Base-by-base conservation (phyloP, 35 echinoderm and acorn worm species). In the Hemicentrotus pulcherrimus region DNA sequence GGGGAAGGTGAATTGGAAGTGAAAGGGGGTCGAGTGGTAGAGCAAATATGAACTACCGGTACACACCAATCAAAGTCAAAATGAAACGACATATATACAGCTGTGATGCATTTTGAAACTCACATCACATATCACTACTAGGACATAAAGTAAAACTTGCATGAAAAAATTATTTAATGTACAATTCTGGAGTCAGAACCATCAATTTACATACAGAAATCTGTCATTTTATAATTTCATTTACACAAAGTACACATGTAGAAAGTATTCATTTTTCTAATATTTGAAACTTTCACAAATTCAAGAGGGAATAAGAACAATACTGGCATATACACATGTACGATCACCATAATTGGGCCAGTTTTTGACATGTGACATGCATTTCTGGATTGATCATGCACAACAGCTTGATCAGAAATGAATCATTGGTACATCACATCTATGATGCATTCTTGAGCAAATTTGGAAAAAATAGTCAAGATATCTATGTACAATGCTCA, bases 101-200 rank as follows among this genome's bases (percentile, higher is more conserved):
- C 50, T 14, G 50, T 78, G 24, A 50, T 50, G 61, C 50, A 6
- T n/a, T 71, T 71, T 71, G 5, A 24, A 71, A 58, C 9, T 58
- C 9, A 58, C 19, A 24, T 71, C 61, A 70, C 61, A 78, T n/a
- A 78, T 4, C 22, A 78, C 28, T n/a, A n/a, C 5, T 28, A 78
- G 65, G 5, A 78, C 22, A 78, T 78, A 5, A 78, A 5, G 50
- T 55, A 55, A 78, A 78, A n/a, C 28, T 78, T 78, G 65, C 65
- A 78, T 78, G 65, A 78, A 78, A 78, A 55, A 78, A 78, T 78
- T 78, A 78, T 78, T 78, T 78, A 78, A 78, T 78, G 28, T 78
- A 78, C 65, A 78, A 78, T 78, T n/a, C 28, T 22, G 61, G 5
- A 70, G 61, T 70, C 24, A 28, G 24, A 52, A 52, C 16, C 16